These are phyloP conservation scores for Sussaba pulchella DNA, from an alignment of 2,888 invertebrate genomes.

Conservation along the genomic window DNA sequence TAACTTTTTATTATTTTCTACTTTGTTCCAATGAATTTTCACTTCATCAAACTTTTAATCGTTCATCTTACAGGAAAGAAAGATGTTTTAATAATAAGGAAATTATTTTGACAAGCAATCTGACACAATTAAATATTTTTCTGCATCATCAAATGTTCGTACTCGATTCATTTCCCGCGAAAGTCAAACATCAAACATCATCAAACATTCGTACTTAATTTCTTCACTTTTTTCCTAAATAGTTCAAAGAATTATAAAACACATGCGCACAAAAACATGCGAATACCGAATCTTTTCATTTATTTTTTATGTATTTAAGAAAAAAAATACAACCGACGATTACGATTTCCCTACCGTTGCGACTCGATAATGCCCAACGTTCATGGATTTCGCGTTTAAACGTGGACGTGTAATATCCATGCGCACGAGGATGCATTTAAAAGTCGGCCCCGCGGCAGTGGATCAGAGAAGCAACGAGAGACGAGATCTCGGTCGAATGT, in stretches of 20 bases:
- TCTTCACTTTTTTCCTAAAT: not conserved
- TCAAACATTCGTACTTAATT: too few relatives aligned
- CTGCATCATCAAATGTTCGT: not conserved
- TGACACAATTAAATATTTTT: not conserved
- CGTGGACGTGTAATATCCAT: not conserved
- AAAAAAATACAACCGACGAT: conserved; percentile 1
- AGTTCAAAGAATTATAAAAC: not conserved
- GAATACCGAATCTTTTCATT: too few relatives aligned
- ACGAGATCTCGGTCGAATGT: conserved; percentile 77
- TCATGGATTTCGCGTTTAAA: too few relatives aligned
- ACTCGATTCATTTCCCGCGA: not conserved
- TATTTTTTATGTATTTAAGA: conserved; percentile 19
- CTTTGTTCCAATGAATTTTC: too few relatives aligned
- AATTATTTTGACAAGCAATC: too few relatives aligned
- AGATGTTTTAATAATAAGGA: too few relatives aligned
- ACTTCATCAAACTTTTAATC: too few relatives aligned
- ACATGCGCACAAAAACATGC: too few relatives aligned
- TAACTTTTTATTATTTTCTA: not conserved
- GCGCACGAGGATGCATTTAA: conserved; percentile 52
- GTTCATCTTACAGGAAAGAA: too few relatives aligned
- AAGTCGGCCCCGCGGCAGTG: conserved; percentile 73
- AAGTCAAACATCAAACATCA: too few relatives aligned
- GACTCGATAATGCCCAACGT: conserved; percentile 49
- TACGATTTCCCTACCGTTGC: conserved; percentile 32
- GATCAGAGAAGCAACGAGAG: conserved; percentile 76